phyloP scores from a whole-genome alignment of 2,888 invertebrate species.

The Ametastegia equiseti region DNA sequence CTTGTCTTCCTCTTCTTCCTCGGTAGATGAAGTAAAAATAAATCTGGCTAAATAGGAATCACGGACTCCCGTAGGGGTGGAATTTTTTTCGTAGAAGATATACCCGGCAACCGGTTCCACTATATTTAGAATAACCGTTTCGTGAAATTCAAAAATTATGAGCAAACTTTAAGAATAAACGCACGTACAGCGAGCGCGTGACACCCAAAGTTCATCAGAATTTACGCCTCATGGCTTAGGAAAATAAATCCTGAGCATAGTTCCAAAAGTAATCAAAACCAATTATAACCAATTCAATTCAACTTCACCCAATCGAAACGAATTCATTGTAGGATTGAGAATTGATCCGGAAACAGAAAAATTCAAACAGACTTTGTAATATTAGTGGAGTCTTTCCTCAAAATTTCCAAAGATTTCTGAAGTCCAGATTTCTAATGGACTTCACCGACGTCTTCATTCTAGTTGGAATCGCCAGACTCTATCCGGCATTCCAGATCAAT shows the following conservation, averaged over 20 bases:
- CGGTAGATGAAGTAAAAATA: conserved; percentile 25
- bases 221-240: background rate
- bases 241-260: background rate
- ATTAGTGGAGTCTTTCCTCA: no score
- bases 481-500: no score
- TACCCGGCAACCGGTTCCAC: conserved; percentile 36
- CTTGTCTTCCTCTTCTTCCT: background rate
- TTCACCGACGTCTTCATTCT: no score
- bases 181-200: background rate
- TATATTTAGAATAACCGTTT: conserved; percentile 57
- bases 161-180: conserved; percentile 21
- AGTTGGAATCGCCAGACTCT: no score
- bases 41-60: background rate
- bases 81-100: conserved; percentile 26
- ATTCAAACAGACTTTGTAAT: no score
- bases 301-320: no score
- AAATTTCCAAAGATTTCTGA: no score
- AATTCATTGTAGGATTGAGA: no score
- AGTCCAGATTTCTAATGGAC: no score
- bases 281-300: no score
- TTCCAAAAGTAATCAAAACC: no score
- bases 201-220: background rate
- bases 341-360: no score
- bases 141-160: background rate
- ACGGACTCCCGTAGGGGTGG: conserved; percentile 38